phyloP scores from a whole-genome alignment of 2,113 vertebrate genomes.

The Lates calcarifer region DNA sequence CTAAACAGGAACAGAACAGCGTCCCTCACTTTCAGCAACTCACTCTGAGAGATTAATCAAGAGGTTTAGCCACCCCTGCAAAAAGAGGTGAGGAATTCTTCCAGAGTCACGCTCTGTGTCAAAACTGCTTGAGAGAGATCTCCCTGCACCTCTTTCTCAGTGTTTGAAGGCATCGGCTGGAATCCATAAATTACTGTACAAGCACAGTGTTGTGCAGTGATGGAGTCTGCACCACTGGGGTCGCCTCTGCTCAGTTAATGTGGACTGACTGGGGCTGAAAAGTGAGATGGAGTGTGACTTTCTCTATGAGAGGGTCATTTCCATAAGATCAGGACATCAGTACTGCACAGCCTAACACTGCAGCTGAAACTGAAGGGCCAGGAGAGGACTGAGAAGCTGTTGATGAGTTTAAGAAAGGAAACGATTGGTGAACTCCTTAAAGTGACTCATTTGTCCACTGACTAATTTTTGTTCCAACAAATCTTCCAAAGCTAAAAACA shows the following conservation, averaged over 20 bases:
- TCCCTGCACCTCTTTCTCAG: slow-evolving; percentile 15
- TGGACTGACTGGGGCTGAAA: slow-evolving; percentile 22
- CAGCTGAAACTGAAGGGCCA: slow-evolving; percentile 15
- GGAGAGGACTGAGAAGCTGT: background rate
- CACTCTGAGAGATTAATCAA: slow-evolving; percentile 51
- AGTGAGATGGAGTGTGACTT: slow-evolving; percentile 37
- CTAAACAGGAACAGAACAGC: slow-evolving; percentile 50
- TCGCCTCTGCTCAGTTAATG: slow-evolving; percentile 15
- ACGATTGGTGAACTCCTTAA: slow-evolving; percentile 21
- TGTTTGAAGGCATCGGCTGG: slow-evolving; percentile 50
- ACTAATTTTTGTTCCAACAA: background rate
- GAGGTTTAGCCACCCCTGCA: slow-evolving; percentile 39
- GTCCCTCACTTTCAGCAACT: slow-evolving; percentile 45
- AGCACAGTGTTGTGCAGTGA: background rate
- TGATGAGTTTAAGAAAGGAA: slow-evolving; percentile 19
- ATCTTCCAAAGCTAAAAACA: background rate
- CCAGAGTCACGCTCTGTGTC: slow-evolving; percentile 63
- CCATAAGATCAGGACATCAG: slow-evolving; percentile 33
- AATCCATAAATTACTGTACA: slow-evolving; percentile 28
- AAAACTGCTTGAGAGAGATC: slow-evolving; percentile 63
- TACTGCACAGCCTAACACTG: slow-evolving; percentile 1
- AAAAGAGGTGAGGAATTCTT: slow-evolving; percentile 62
- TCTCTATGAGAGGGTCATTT: slow-evolving; percentile 47
- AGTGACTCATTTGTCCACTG: slow-evolving; percentile 6
- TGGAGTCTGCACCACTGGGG: background rate